These are phyloP conservation scores for Tholera decimalis DNA, from an alignment of 2,888 invertebrate genomes.

Conservation along the genomic window DNA sequence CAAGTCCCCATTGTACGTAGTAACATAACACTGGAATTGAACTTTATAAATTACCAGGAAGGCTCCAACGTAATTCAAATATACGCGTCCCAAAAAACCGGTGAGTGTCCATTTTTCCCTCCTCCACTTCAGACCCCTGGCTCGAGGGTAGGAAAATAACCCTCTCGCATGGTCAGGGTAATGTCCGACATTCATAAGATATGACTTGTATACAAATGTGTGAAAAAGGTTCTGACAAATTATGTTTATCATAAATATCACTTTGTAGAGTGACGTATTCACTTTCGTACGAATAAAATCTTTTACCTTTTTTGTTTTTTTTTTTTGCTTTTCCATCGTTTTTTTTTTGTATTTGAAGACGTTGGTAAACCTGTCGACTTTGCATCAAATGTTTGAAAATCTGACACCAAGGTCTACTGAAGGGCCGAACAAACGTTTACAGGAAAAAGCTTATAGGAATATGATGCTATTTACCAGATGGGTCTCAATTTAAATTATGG, in stretches of 20 bases:
- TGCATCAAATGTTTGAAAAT: constrained; percentile 17
- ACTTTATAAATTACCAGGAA: constrained; percentile 13
- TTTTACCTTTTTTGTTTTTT: neutral
- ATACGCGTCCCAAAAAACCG: constrained; percentile 56
- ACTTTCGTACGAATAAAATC: constrained; percentile 5
- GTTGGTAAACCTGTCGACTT: neutral
- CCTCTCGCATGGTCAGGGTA: constrained; percentile 35
- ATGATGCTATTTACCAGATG: neutral
- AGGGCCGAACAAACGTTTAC: too few relatives aligned
- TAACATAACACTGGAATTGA: neutral
- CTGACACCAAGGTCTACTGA: constrained; percentile 20
- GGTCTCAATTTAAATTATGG: constrained; percentile 6
- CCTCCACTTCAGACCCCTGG: constrained; percentile 47
- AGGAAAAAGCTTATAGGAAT: neutral
- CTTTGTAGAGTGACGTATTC: constrained; percentile 45
- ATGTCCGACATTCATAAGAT: constrained; percentile 53
- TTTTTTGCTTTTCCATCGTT: neutral
- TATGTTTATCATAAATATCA: constrained; percentile 59
- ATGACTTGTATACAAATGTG: constrained; percentile 63
- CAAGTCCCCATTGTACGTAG: neutral
- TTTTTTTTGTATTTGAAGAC: constrained; percentile 9
- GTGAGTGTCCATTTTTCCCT: constrained; percentile 62
- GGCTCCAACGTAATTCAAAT: constrained; percentile 24
- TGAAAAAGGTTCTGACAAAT: constrained; percentile 61
- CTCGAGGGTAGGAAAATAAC: constrained; percentile 58